Base-by-base conservation (phyloP, 2,888 invertebrate genomes). In the Xylota segnis region DNA sequence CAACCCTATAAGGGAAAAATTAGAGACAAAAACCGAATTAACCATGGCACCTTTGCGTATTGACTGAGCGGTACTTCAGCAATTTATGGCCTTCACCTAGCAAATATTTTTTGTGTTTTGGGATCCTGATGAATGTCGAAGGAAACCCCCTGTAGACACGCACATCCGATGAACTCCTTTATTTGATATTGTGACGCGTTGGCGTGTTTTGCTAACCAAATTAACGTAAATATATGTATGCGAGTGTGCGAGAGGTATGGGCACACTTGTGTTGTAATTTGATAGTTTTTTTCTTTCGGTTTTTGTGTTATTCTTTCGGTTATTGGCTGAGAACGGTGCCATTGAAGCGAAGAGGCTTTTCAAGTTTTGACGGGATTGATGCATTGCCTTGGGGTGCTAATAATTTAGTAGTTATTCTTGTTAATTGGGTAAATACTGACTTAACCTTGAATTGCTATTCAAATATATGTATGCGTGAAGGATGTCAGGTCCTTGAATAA, bases 11-110 rank as follows among this genome's bases (percentile, higher is more conserved):
- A 14, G 27, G 6, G 37, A 12, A 54, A 52, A 47, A 66, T 43
- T 40, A 70, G 52, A 66, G 43, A 84, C 70, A 79, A 84, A 78
- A 68, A 56, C 83, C 78, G 56, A 79, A 79, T 83, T 74, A 75
- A 74, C 78, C 61, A 70, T 65, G 65, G 74, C 84, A 84, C 74
- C 84, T 70, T 70, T 70, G 63, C 45, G 47, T 78, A 78, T 78
- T 70, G 58, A 71, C 65, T 47, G 65, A 58, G 40, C 23, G 65
- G 78, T 71, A 65, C 78, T 71, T 78, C 71, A 78, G 29, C 37
- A 78, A 72, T 71, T 79, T 71, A 79, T 79, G 58, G 78, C 50
- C 32, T 65, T 72, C 68, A 61, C 59, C 74, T 70, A 37, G 47
- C 45, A 54, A 70, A 59, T 54, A 47, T 61, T 27, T 61, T 40